Evolutionary conservation across 2,113 vertebrate species (phyloP).

Genomic region (Halcyon malimbica): DNA sequence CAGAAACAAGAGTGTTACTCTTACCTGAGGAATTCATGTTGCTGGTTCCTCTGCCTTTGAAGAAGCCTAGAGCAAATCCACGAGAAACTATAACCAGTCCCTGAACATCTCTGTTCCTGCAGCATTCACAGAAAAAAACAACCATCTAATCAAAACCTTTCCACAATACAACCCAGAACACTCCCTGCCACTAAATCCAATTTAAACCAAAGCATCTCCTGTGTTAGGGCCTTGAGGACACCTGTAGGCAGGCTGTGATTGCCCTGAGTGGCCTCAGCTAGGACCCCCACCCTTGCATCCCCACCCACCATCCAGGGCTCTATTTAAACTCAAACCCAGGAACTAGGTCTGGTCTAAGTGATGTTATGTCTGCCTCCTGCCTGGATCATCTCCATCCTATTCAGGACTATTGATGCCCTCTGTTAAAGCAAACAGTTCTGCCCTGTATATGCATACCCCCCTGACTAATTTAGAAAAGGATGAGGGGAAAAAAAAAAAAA

Average conservation of each 20-base stretch:
- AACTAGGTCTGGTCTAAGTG: rapidly evolving
- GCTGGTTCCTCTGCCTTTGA: neutral
- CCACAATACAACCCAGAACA: rapidly evolving
- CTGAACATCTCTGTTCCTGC: rapidly evolving
- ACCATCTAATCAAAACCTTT: rapidly evolving
- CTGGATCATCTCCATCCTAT: neutral
- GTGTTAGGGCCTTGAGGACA: neutral
- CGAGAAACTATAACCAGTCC: neutral
- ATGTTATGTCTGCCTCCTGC: rapidly evolving
- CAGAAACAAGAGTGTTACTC: neutral
- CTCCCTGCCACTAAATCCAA: neutral
- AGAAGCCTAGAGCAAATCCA: neutral
- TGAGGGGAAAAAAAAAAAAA: neutral
- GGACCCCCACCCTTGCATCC: rapidly evolving
- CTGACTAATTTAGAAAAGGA: neutral
- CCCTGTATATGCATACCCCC: rapidly evolving
- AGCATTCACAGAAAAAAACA: neutral
- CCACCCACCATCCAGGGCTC: neutral
- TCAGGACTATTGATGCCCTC: neutral
- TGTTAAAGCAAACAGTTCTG: neutral
- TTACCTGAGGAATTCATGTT: neutral
- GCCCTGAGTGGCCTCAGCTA: neutral
- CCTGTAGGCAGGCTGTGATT: neutral
- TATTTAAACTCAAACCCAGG: neutral
- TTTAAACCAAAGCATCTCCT: neutral